Evolutionary conservation across 2,888 invertebrate species (phyloP), one percentile per base, ranked within the genome.

Genomic region (Scaptomyza flava): DNA sequence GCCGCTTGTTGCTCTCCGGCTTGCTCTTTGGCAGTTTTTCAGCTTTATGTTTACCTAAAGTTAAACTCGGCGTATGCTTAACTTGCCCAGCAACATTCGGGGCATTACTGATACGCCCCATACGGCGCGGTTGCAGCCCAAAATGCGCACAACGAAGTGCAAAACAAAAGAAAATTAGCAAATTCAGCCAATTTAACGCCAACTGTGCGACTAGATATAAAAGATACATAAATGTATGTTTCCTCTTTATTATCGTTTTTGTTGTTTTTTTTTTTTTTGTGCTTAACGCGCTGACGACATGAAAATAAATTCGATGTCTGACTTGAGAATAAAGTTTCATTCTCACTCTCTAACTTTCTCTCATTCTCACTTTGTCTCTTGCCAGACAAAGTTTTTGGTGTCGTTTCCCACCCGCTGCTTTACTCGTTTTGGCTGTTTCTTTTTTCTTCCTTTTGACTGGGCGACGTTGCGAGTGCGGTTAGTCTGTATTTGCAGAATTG

Each of bases 281-380:
- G 66, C 58, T 57, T 70, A 57, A 58, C 68, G 72, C 72, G 63
- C 61, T 68, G 76, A 64, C 73, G 81, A 76, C 81, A 82, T 72
- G 83, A 78, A 85, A 82, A 82, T 82, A 82, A 85, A 82, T 82
- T 82, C 81, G 81, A 82, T 85, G 83, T 78, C 81, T 77, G 83
- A 78, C 81, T 85, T 80, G 83, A 78, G 82, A 82, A 78, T 85
- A 82, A 85, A 82, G 86, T 82, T 82, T 85, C 78, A 73, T 78
- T 80, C 70, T 59, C 66, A 36, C 72, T 20, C 54, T 43, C 31
- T 11, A 3, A 51, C 34, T 30, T n/a, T 12, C 12, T 23, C 47
- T 27, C 52, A 42, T 34, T 48, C 34, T 23, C 11, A 12, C 27
- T 53, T 31, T 33, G 17, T 51, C 38, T 51, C 31, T 36, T 34